Evolutionary conservation across 2,113 vertebrate species (phyloP).

Genomic region (Tauraco erythrolophus): DNA sequence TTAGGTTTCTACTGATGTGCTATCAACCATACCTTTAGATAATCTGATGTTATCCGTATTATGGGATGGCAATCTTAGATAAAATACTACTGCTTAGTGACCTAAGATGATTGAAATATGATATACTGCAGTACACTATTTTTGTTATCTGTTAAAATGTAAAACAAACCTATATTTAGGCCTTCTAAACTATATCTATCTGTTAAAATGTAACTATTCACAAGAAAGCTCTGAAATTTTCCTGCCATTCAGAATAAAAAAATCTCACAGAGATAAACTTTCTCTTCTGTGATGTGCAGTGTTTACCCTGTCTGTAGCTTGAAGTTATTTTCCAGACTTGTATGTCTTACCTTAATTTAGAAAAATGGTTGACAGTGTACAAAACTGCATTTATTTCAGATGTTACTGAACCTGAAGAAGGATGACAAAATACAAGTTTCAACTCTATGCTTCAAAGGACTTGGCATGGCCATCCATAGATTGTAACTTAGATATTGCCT

Average conservation of each 20-base stretch:
- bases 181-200: not conserved
- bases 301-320: not conserved
- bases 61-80: not conserved
- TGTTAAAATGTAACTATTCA: not conserved
- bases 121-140: not conserved
- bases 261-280: not conserved
- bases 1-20: not conserved
- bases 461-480: not conserved
- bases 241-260: not conserved
- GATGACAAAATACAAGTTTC: not conserved
- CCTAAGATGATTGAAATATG: not conserved
- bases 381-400: not conserved
- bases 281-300: not conserved
- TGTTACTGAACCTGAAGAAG: not conserved
- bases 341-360: not conserved
- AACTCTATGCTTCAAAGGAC: not conserved
- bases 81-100: not conserved
- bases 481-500: not conserved
- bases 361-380: not conserved
- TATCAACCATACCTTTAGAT: not conserved
- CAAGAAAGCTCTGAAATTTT: not conserved
- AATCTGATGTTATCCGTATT: not conserved
- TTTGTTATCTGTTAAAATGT: not conserved
- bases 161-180: not conserved
- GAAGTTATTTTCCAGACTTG: not conserved